Percentiles rank a stretch among this genome's conserved stretches.
Conservation (phyloP, 2,888 invertebrate genomes). For the Dinocampus coccinellae region DNA sequence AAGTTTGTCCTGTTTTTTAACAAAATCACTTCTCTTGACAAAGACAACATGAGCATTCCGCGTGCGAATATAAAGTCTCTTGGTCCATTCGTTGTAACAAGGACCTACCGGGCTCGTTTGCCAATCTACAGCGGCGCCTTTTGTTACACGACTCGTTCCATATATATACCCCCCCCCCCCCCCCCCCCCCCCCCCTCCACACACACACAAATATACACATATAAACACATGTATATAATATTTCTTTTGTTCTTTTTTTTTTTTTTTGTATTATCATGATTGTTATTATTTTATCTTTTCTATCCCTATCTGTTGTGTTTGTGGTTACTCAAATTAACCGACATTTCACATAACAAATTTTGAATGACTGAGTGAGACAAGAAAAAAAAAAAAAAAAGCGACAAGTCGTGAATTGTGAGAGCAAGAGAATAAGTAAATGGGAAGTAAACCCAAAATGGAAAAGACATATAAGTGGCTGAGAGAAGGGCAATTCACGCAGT, state of each 20-base stretch:
- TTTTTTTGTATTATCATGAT: no score
- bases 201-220: not conserved
- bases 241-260: no score
- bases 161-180: no score
- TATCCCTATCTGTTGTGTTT: not conserved
- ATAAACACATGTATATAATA: no score
- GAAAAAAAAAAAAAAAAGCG: no score
- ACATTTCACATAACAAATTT: not conserved
- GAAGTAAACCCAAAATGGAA: constrained; percentile 6
- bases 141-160: constrained; percentile 35
- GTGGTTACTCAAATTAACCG: constrained; percentile 2
- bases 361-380: constrained; percentile 1
- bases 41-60: constrained; percentile 14
- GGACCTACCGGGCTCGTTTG: constrained; percentile 42
- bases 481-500: constrained; percentile 18
- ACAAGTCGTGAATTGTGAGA: not conserved
- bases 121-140: constrained; percentile 39
- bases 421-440: constrained; percentile 7
- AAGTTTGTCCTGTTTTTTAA: not conserved
- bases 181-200: no score
- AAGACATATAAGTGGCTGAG: constrained; percentile 2
- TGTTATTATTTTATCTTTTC: no score
- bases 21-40: not conserved
- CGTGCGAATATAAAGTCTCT: constrained; percentile 28
- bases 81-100: constrained; percentile 41